phyloP scores from a whole-genome alignment of 2,797 vertebrate species.

The Sebastes matsubarae region DNA sequence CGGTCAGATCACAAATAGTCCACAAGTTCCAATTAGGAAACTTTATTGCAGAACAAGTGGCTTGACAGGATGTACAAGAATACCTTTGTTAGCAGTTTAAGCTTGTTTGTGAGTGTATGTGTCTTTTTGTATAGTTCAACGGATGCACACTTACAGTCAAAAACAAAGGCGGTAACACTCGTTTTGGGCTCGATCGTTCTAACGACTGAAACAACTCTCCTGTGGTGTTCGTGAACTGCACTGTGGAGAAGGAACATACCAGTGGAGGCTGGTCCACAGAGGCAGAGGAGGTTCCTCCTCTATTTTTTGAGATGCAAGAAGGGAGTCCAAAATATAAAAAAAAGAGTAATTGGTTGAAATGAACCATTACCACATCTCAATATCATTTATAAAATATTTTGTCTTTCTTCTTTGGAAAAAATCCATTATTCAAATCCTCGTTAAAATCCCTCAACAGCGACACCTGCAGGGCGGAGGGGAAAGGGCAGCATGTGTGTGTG shows the following conservation, averaged over 20 bases:
- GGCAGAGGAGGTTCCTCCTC: too few relatives aligned
- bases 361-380: too few relatives aligned
- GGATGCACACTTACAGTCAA: not conserved
- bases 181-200: not conserved
- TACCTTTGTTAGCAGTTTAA: not conserved
- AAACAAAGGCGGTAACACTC: not conserved
- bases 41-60: not conserved
- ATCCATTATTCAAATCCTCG: too few relatives aligned
- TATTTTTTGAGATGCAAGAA: too few relatives aligned
- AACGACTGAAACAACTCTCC: not conserved
- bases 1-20: not conserved
- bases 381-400: too few relatives aligned
- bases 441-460: too few relatives aligned
- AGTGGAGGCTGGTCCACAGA: not conserved
- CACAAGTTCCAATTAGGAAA: not conserved
- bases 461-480: too few relatives aligned
- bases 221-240: not conserved
- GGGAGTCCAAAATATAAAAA: too few relatives aligned
- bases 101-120: not conserved
- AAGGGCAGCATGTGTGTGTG: too few relatives aligned
- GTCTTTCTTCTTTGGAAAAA: too few relatives aligned
- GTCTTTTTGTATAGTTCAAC: not conserved
- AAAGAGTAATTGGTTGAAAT: too few relatives aligned
- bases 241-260: not conserved
- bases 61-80: not conserved